Evolutionary conservation across 1,140 invertebrate genomes (phyloP).

Genomic region (Tetragonula clypearis): DNA sequence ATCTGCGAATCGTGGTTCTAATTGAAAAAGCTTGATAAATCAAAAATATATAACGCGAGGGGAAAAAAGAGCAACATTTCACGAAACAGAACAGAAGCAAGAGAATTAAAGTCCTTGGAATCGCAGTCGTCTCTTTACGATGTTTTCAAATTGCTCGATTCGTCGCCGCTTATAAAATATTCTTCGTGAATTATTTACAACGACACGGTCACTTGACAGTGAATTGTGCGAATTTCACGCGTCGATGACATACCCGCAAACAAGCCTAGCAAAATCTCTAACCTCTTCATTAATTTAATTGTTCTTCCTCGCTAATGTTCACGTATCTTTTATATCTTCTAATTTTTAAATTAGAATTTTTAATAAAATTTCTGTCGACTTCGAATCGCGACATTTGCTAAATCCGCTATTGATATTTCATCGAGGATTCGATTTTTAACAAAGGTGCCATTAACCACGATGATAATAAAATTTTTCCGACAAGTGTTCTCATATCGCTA

Average conservation of each 20-base stretch:
- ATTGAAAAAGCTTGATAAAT: not conserved
- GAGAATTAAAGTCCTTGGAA: not conserved
- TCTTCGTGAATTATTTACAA: conserved; percentile 36
- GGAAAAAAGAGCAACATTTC: not conserved
- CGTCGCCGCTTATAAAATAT: conserved; percentile 22
- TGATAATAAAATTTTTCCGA: not conserved
- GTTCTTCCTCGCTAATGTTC: not conserved
- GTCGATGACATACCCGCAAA: too few species aligned
- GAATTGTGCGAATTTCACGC: conserved; percentile 4
- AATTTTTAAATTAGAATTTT: not conserved
- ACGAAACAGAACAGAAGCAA: not conserved
- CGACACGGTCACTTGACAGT: not conserved
- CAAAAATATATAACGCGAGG: not conserved
- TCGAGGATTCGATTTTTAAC: not conserved
- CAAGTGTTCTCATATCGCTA: not conserved
- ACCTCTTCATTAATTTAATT: too few species aligned
- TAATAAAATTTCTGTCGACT: not conserved
- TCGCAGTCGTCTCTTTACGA: conserved; percentile 3
- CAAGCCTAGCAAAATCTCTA: not conserved
- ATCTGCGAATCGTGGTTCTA: not conserved
- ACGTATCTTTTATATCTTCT: not conserved
- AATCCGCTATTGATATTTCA: not conserved
- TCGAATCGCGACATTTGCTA: not conserved
- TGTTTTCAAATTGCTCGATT: conserved; percentile 16
- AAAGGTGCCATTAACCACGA: not conserved